A percentile compares a stretch with the other conserved stretches of the same genome.
phyloP scores from a whole-genome alignment of 2,888 invertebrate species.

The Stenodema calcarata region DNA sequence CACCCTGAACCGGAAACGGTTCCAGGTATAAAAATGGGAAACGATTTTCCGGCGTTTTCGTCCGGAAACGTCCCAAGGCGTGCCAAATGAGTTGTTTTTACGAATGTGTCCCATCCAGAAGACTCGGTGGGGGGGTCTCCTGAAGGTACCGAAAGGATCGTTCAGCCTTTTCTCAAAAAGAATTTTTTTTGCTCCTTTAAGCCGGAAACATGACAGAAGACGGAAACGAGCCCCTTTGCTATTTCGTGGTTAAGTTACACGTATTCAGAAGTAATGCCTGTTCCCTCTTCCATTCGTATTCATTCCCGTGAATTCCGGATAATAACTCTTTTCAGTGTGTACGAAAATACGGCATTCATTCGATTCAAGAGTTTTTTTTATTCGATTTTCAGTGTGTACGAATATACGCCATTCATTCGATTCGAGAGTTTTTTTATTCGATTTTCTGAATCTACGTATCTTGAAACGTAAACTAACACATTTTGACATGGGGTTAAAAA shows the following conservation, averaged over 20 bases:
- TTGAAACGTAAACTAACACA: too few relatives aligned
- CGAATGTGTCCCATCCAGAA: neutral
- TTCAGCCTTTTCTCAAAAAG: neutral
- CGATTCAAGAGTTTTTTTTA: too few relatives aligned
- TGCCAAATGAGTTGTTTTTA: neutral
- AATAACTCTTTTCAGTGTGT: too few relatives aligned
- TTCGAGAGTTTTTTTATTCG: too few relatives aligned
- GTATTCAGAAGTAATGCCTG: neutral
- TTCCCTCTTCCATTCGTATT: neutral
- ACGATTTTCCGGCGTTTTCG: neutral
- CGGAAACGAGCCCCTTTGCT: constrained; percentile 1
- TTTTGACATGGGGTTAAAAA: too few relatives aligned
- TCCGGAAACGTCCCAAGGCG: neutral
- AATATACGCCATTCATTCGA: too few relatives aligned
- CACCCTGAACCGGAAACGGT: neutral
- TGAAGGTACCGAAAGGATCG: neutral
- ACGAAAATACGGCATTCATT: too few relatives aligned
- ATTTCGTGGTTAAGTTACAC: neutral
- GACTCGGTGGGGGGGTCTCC: neutral
- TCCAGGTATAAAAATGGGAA: neutral
- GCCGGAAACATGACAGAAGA: neutral
- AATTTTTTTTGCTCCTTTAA: neutral
- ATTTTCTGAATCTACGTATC: too few relatives aligned
- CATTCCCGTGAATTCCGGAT: neutral
- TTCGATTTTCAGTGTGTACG: too few relatives aligned